Evolutionary conservation across 1,140 invertebrate genomes (phyloP), one percentile per base, ranked within the genome.

Genomic region (Mizuhopecten yessoensis): DNA sequence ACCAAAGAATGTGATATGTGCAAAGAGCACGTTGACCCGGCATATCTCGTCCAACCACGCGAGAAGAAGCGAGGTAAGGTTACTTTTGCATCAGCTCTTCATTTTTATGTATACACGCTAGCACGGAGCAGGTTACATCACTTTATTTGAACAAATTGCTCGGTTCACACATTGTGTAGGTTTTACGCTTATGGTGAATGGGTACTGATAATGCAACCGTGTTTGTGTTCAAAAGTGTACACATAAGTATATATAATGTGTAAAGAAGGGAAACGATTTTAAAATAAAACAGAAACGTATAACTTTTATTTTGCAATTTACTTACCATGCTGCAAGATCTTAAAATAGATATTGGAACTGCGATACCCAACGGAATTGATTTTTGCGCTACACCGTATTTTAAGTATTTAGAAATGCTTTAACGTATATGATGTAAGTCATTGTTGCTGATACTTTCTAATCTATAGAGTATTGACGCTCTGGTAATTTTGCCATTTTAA

Each of bases 41-140:
- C 91, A 11, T 94, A 88, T 86, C 92, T 95, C 11, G 93, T 95
- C 34, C 95, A 95, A 87, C 95, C 95, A 11, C 92, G 93, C 15
- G 95, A 95, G 88, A 94, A 94, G 49, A 94, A 93, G 92, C 88
- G 92, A 94, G 94, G 95, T 95, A 91, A 87, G 87, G 20, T 87
- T 34, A 86, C 34, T 36, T 49, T 7, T 75, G 15, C n/a, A 0
- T 45, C 33, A 29, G 29, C 33, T 7, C 33, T 20, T 86, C 34
- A 33, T 33, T 57, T 75, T n/a, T 29, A 9, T 75, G 29, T 75
- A 57, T 75, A 75, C 23, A 75, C 57, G 23, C 57, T 75, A 75
- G 57, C 23, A 29, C 57, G 57, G 57, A 75, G 15, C 23, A 29
- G 57, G 15, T n/a, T 75, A 75, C 3, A 75, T 29, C 57, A 75